Evolutionary conservation across 2,888 invertebrate species (phyloP).

Genomic region (Drosophila mayaguana): DNA sequence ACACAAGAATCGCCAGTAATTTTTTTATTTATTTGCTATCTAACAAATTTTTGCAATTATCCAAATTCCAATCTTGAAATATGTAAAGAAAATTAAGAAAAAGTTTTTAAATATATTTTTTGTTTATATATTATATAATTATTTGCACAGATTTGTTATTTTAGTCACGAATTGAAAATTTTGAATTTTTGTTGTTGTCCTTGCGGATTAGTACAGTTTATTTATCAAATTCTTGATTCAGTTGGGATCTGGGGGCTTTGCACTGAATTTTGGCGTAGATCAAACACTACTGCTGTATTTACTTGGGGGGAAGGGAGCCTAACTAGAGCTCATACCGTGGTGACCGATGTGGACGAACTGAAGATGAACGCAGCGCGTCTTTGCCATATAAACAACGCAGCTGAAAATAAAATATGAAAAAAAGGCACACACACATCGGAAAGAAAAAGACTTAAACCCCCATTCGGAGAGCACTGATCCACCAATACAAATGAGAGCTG

Average conservation of each 20-base stretch:
- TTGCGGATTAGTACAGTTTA: conserved; percentile 47
- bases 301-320: conserved; percentile 63
- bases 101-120: conserved; percentile 5
- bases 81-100: conserved; percentile 60
- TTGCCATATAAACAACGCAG: conserved; percentile 84
- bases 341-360: conserved; percentile 85
- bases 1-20: conserved; percentile 81
- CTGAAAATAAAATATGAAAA: conserved; percentile 39
- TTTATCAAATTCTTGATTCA: conserved; percentile 13
- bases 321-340: conserved; percentile 84
- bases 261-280: conserved; percentile 33
- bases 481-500: conserved; percentile 48
- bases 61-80: conserved; percentile 74
- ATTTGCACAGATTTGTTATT: conserved; percentile 35
- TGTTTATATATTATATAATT: conserved; percentile 4
- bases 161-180: conserved; percentile 24
- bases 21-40: conserved; percentile 45
- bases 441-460: conserved; percentile 39
- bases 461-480: conserved; percentile 61
- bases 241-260: conserved; percentile 14
- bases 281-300: conserved; percentile 49
- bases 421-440: conserved; percentile 14
- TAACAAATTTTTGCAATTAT: conserved; percentile 64
- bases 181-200: conserved; percentile 42
- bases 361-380: conserved; percentile 84